Percentiles rank a stretch among this genome's conserved stretches.
Conservation (phyloP, 2,113 vertebrate genomes). For the Chrysochloris asiatica region DNA sequence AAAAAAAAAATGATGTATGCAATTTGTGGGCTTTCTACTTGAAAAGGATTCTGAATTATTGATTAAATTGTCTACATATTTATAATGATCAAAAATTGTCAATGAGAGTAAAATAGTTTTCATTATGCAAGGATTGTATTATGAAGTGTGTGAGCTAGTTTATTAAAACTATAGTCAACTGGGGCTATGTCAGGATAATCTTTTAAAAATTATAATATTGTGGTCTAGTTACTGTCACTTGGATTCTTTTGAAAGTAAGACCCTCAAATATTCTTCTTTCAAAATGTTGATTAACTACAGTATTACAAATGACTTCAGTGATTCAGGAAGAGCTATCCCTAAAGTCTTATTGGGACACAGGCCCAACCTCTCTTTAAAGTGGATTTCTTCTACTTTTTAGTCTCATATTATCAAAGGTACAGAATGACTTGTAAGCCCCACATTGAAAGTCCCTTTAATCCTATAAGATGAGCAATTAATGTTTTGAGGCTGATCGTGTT, state of each 20-base stretch:
- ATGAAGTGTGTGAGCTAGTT: no score
- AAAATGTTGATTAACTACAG: conserved; percentile 28
- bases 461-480: conserved; percentile 42
- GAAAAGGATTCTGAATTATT: conserved; percentile 29
- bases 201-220: background rate
- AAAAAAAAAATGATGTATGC: background rate
- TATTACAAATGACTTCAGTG: background rate
- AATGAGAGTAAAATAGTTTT: background rate
- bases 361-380: background rate
- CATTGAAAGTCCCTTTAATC: conserved; percentile 16
- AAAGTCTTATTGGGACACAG: conserved; percentile 29
- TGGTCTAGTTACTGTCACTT: background rate
- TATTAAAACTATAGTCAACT: background rate
- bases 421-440: conserved; percentile 42
- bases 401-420: conserved; percentile 55
- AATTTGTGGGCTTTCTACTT: background rate
- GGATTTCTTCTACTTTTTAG: conserved; percentile 50
- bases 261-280: conserved; percentile 34
- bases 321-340: conserved; percentile 45
- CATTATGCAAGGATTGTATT: background rate
- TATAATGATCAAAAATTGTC: conserved; percentile 18
- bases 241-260: conserved; percentile 31
- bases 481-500: background rate
- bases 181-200: background rate
- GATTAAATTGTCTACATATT: conserved; percentile 2